phyloP scores from a whole-genome alignment of 1,140 invertebrate genomes.

The Hyles euphorbiae region DNA sequence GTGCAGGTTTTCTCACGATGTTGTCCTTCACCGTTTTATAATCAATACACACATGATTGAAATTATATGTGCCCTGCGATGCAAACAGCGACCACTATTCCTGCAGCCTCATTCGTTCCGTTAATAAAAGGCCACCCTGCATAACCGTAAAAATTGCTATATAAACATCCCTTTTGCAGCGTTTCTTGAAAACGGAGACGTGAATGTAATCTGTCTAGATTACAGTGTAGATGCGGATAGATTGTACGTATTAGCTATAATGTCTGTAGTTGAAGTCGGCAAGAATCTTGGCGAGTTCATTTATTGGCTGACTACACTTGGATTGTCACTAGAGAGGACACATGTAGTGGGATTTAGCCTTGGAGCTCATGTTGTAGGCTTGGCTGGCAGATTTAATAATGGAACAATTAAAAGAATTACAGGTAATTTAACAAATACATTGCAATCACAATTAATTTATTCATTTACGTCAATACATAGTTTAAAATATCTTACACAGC shows the following conservation, averaged over 20 bases:
- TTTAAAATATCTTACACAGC: no score
- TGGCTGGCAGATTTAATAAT: constrained; percentile 36
- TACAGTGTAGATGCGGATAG: constrained; percentile 77
- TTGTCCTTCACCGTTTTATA: no score
- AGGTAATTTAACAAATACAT: constrained; percentile 21
- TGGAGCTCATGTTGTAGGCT: constrained; percentile 42
- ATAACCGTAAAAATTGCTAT: no score
- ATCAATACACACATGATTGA: no score
- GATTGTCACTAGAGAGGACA: constrained; percentile 25
- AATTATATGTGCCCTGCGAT: no score
- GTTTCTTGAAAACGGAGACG: constrained; percentile 74
- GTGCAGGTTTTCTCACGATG: no score
- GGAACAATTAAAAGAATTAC: constrained; percentile 33
- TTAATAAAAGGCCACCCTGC: no score
- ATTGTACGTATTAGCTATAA: constrained; percentile 72
- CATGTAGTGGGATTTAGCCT: constrained; percentile 51
- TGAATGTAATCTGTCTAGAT: constrained; percentile 80
- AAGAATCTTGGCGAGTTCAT: constrained; percentile 71
- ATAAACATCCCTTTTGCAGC: constrained; percentile 41
- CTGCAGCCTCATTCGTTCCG: no score
- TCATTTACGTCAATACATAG: no score
- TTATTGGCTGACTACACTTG: constrained; percentile 57
- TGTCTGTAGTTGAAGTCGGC: constrained; percentile 65
- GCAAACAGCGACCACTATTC: no score
- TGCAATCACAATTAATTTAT: background rate